Conservation (phyloP, 1,140 invertebrate genomes). For the Zaprionus inermis region DNA sequence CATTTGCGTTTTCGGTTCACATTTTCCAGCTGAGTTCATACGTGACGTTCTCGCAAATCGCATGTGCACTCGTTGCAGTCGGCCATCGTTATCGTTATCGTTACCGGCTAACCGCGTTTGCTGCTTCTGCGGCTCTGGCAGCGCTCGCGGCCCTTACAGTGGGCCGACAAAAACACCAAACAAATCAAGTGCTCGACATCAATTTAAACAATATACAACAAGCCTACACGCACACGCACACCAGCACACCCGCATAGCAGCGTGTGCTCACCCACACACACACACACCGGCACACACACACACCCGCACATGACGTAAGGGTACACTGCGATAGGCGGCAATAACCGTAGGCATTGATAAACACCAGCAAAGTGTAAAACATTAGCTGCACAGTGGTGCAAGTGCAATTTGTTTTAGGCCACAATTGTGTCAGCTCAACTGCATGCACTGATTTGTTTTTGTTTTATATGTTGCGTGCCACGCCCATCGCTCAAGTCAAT, state of each 20-base stretch:
- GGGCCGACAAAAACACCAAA: constrained; percentile 25
- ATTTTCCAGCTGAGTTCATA: constrained; percentile 25
- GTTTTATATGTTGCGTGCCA: no score
- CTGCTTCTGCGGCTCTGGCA: neutral
- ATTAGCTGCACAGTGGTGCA: constrained; percentile 45
- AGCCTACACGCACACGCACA: constrained; percentile 11
- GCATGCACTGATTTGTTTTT: no score
- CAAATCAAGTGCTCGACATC: constrained; percentile 43
- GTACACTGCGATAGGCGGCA: constrained; percentile 39
- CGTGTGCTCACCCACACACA: constrained; percentile 4
- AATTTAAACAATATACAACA: constrained; percentile 26
- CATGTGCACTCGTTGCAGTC: neutral
- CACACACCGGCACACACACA: constrained; percentile 10
- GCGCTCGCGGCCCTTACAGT: neutral
- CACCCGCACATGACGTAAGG: constrained; percentile 39
- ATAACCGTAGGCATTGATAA: constrained; percentile 53
- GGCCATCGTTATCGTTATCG: constrained; percentile 7
- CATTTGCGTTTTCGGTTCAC: constrained; percentile 45
- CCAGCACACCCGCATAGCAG: constrained; percentile 6
- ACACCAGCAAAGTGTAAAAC: constrained; percentile 50
- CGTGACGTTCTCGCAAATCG: constrained; percentile 42
- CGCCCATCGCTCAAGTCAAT: no score
- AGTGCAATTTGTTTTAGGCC: neutral
- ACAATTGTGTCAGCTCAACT: no score
- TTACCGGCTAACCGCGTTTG: constrained; percentile 13